Conservation (phyloP, 64 coral and sea anemone species). For the Stichodactyla helianthus region DNA sequence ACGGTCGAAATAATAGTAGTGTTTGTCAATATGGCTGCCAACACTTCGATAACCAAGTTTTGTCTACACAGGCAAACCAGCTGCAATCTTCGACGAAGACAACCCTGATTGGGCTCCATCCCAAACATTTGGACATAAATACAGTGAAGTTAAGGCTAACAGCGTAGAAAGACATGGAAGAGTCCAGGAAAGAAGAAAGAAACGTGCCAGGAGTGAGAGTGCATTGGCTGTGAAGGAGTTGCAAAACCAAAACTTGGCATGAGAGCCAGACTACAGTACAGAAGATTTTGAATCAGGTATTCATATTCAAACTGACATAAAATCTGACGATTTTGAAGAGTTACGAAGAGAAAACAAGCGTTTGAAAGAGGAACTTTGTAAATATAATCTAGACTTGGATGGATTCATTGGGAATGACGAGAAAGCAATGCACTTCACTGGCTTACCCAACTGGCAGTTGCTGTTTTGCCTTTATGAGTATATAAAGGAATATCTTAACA, state of each 20-base stretch:
- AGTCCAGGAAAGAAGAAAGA: slow-evolving; percentile 14
- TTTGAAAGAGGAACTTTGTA: slow-evolving; percentile 22
- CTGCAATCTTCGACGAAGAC: slow-evolving; percentile 33
- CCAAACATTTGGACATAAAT: slow-evolving; percentile 42
- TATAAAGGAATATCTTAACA: slow-evolving; percentile 22
- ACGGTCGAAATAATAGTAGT: background rate
- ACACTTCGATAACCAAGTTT: background rate
- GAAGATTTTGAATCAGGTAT: slow-evolving; percentile 1
- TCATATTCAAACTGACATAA: slow-evolving; percentile 12
- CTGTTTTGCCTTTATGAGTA: slow-evolving; percentile 44
- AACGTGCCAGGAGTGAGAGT: slow-evolving; percentile 43
- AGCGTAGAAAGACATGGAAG: too few relatives aligned
- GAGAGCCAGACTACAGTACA: background rate
- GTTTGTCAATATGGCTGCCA: slow-evolving; percentile 5
- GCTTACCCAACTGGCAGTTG: slow-evolving; percentile 49
- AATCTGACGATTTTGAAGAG: slow-evolving; percentile 11
- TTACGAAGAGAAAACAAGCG: slow-evolving; percentile 17
- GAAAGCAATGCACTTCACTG: slow-evolving; percentile 41
- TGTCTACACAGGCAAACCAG: slow-evolving; percentile 52
- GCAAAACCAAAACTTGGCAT: background rate
- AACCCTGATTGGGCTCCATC: slow-evolving; percentile 43
- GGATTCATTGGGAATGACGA: slow-evolving; percentile 16
- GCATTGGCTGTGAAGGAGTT: slow-evolving; percentile 35
- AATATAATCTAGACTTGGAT: background rate
- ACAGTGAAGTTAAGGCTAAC: slow-evolving; percentile 10